These are phyloP conservation scores for Emydura subglobosa DNA, from an alignment of 2,113 vertebrate genomes.

Conservation along the genomic window DNA sequence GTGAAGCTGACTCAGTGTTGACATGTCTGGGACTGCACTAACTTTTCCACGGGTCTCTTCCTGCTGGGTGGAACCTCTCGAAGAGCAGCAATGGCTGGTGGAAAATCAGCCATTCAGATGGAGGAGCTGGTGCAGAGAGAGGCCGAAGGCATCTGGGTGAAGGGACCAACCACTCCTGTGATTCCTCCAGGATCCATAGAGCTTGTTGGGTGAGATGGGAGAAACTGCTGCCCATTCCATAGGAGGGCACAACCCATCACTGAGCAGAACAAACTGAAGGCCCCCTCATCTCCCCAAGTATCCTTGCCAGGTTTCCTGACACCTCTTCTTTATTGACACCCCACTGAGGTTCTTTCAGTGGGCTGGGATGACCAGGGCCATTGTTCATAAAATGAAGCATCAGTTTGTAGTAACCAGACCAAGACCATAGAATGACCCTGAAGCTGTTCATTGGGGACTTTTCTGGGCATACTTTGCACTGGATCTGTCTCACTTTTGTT, in stretches of 20 bases:
- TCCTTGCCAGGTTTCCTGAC: background rate
- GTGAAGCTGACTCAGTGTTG: background rate
- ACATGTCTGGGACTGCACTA: background rate
- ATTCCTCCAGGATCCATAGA: background rate
- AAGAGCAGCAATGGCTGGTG: background rate
- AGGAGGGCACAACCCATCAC: background rate
- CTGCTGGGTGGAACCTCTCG: background rate
- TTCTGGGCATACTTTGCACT: background rate
- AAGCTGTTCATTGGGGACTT: background rate
- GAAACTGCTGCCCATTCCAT: background rate
- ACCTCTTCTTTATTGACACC: background rate
- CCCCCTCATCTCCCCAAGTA: background rate
- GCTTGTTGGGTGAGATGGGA: background rate
- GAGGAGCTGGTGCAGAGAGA: background rate
- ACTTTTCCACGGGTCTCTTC: background rate
- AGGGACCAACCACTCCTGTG: background rate
- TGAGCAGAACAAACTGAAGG: background rate
- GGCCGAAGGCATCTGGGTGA: background rate
- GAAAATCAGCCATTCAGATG: background rate
- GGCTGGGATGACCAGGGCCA: background rate
- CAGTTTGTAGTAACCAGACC: background rate
- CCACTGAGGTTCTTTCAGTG: background rate
- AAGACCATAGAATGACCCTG: accelerated
- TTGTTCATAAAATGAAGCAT: background rate
- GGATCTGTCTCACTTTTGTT: background rate